Percentiles rank a stretch among this genome's conserved stretches.
These are phyloP conservation scores for Xiphorhynchus elegans DNA, from an alignment of 2,113 vertebrate genomes.

Conservation along the genomic window DNA sequence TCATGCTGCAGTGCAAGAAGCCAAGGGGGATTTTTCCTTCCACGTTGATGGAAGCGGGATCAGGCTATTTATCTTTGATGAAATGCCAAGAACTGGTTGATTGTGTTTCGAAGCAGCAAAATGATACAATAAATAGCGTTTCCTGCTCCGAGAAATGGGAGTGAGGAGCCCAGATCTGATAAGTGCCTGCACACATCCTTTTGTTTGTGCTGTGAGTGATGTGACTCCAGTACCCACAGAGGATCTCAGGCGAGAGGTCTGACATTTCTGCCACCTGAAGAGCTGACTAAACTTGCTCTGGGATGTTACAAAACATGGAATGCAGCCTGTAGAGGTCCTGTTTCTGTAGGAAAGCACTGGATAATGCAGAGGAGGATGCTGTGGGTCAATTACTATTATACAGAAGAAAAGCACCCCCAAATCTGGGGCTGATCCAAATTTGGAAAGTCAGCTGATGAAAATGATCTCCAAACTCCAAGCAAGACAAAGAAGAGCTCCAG, in stretches of 20 bases:
- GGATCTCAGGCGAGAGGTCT: neutral
- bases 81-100: slow-evolving; percentile 3
- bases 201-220: neutral
- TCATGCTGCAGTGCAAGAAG: neutral
- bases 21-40: neutral
- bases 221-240: neutral
- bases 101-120: neutral
- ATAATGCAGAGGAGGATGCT: neutral
- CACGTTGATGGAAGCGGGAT: neutral
- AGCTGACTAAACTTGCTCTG: neutral
- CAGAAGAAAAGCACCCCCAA: neutral
- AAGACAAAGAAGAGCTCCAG: neutral
- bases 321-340: rapidly evolving
- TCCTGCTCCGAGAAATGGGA: neutral
- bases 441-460: neutral
- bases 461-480: neutral
- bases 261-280: neutral
- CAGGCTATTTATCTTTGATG: slow-evolving; percentile 31
- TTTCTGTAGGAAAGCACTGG: neutral
- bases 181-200: neutral
- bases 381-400: neutral
- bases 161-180: neutral
- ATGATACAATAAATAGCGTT: neutral
- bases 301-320: neutral
- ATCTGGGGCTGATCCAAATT: neutral